Conservation (phyloP, 2,888 invertebrate species). For the Globia sparganii region DNA sequence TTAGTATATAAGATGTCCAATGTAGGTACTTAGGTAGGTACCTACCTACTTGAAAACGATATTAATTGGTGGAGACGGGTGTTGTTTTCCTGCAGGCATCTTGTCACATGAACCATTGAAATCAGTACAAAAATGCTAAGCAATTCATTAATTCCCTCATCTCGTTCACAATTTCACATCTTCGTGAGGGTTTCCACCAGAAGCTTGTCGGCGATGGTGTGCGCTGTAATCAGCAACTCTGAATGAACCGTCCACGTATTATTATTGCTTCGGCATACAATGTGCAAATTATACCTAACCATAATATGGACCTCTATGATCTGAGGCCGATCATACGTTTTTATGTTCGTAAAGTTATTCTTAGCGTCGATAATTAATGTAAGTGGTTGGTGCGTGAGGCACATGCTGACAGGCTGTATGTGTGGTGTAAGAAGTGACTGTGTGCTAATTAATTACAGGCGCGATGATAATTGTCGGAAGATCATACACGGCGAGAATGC, state of each 20-base stretch:
- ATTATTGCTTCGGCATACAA: background rate
- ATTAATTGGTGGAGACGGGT: background rate
- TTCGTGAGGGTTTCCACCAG: background rate
- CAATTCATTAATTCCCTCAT: background rate
- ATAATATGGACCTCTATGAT: background rate
- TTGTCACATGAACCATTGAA: background rate
- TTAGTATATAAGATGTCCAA: background rate
- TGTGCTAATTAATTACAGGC: conserved; percentile 23
- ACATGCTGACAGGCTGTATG: background rate
- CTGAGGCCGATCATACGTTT: conserved; percentile 6
- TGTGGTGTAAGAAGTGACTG: conserved; percentile 2
- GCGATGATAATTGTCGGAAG: conserved; percentile 21
- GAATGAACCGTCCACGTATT: background rate
- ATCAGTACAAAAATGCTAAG: background rate
- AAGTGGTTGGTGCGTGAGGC: background rate
- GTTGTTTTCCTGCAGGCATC: background rate
- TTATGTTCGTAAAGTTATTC: background rate
- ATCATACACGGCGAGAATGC: conserved; percentile 6
- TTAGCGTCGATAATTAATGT: conserved; percentile 10
- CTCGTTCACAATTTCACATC: background rate
- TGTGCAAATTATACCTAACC: background rate
- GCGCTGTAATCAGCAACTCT: background rate
- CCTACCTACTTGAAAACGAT: background rate
- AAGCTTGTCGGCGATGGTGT: background rate
- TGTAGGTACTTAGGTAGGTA: no score